Evolutionary conservation across 2,113 vertebrate genomes (phyloP).

Genomic region (Dipodomys merriami): DNA sequence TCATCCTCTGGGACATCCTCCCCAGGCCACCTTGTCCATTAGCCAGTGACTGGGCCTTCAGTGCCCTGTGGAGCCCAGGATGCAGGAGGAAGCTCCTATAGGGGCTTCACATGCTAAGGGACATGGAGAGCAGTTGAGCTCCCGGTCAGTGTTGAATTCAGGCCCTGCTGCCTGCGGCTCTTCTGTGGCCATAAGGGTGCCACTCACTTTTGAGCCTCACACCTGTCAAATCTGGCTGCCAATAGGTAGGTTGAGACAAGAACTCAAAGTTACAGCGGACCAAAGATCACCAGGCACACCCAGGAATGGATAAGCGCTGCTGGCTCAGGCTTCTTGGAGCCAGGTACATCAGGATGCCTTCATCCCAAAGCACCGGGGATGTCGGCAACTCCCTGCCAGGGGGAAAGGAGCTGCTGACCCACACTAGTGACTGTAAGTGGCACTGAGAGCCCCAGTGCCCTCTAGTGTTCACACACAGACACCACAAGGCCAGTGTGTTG

Average conservation of each 20-base stretch:
- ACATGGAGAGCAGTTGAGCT: neutral
- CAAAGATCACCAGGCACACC: neutral
- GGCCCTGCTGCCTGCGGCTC: neutral
- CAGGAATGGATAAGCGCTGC: rapidly evolving
- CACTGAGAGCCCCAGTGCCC: neutral
- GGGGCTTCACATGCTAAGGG: rapidly evolving
- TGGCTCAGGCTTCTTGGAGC: neutral
- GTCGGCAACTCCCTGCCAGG: neutral
- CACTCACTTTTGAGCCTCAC: neutral
- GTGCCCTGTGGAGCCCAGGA: rapidly evolving
- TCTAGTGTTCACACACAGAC: neutral
- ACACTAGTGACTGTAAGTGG: rapidly evolving
- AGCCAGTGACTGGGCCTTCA: neutral
- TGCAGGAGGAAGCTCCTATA: rapidly evolving
- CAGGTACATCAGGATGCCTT: too few relatives aligned
- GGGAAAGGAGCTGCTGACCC: rapidly evolving
- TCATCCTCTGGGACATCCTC: too few relatives aligned
- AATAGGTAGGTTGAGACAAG: neutral
- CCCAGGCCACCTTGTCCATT: neutral
- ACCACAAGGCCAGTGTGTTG: neutral
- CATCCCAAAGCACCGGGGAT: neutral
- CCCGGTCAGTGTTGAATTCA: neutral
- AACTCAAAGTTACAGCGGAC: neutral
- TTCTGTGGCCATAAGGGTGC: neutral
- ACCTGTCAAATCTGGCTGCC: too few relatives aligned